A percentile compares a stretch with the other conserved stretches of the same genome.
Conservation (phyloP, 2,113 vertebrate genomes). For the Orycteropus afer region DNA sequence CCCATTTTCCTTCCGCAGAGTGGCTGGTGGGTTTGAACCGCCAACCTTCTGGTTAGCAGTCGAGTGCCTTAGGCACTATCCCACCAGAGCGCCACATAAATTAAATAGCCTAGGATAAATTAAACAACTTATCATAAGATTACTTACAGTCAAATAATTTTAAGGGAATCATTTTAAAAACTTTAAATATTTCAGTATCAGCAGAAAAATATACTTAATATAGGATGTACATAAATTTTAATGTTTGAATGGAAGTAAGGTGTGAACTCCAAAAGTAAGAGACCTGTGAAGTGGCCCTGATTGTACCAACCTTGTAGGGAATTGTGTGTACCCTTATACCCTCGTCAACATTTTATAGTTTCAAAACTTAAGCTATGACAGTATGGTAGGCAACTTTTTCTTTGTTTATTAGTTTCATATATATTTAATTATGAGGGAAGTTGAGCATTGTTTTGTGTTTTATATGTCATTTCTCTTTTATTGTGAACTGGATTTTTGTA, state of each 20-base stretch:
- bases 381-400: neutral
- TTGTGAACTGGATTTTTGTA: neutral
- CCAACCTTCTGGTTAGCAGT: too few species aligned
- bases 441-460: neutral
- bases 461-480: neutral
- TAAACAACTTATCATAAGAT: slow-evolving; percentile 5
- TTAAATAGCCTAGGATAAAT: slow-evolving; percentile 28
- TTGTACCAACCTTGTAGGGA: neutral
- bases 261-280: neutral
- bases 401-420: slow-evolving; percentile 29
- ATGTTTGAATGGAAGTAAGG: neutral
- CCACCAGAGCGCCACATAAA: too few species aligned
- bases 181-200: slow-evolving; percentile 22
- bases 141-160: slow-evolving; percentile 20
- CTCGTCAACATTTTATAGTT: neutral
- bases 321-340: neutral
- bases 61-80: too few species aligned
- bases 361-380: neutral
- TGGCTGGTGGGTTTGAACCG: too few species aligned
- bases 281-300: neutral
- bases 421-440: neutral
- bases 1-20: too few species aligned
- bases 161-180: slow-evolving; percentile 18
- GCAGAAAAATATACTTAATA: neutral
- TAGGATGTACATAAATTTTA: neutral